Evolutionary conservation across 2,113 vertebrate species (phyloP).

Genomic region (Eclectus roratus): DNA sequence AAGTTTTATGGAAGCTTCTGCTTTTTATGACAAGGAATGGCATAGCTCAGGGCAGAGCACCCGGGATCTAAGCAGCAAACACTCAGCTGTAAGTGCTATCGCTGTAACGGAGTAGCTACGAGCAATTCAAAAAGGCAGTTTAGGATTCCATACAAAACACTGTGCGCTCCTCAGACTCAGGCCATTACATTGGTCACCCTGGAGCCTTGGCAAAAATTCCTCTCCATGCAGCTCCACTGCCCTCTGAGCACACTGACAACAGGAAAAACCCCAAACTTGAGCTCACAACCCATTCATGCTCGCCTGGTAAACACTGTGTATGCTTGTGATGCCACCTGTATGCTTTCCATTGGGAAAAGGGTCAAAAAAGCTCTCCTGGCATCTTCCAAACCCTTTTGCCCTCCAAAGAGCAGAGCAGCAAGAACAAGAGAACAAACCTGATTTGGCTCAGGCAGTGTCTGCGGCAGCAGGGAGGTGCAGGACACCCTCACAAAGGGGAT

Average conservation of each 20-base stretch:
- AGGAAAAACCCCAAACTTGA: background rate
- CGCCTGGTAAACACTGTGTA: rapidly evolving
- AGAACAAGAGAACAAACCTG: background rate
- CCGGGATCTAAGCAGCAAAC: background rate
- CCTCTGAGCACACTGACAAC: background rate
- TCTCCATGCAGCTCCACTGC: background rate
- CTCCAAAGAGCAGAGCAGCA: background rate
- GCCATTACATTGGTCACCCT: background rate
- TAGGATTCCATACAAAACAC: rapidly evolving
- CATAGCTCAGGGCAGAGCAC: background rate
- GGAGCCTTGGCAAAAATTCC: background rate
- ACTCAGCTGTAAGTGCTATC: background rate
- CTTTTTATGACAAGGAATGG: background rate
- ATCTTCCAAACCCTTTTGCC: background rate
- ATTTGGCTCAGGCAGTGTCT: background rate
- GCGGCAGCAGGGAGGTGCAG: background rate
- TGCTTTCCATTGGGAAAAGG: background rate
- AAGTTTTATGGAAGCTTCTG: background rate
- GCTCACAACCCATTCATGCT: too few species aligned
- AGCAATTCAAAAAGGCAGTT: background rate
- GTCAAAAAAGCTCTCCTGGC: background rate
- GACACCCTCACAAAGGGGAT: background rate
- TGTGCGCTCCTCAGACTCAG: background rate
- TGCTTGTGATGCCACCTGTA: background rate
- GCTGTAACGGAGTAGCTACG: background rate